Evolutionary conservation across 2,797 vertebrate species (phyloP), one percentile per base, ranked within the genome.

Genomic region (Jordanella pulchra): DNA sequence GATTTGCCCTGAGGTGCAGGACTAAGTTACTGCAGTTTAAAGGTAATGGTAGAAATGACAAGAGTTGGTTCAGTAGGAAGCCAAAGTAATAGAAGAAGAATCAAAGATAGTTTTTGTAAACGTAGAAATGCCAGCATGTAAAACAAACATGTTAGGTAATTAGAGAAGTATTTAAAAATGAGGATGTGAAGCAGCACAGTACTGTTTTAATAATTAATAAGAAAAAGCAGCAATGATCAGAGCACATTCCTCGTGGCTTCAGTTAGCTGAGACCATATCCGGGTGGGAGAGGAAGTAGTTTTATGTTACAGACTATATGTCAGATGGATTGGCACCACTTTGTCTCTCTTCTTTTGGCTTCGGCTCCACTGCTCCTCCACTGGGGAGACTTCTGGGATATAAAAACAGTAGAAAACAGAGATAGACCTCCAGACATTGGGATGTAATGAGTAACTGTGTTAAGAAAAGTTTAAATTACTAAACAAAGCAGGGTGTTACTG

Each of bases 251-350:
- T 65, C 7, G 27, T 10, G 17, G 61, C 47, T 75, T 81, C 35
- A 10, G 69, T 71, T 63, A 25, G 25, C 47, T 63, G 27, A 42
- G 18, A 65, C 67, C 4, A 64, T 9, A 2, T 65, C 21, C 60
- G 44, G 4, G 12, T 71, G 67, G 72, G 64, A 69, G 50, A 71
- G 65, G 76, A 81, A 75, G 69, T 73, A 32, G 65, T 79, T 84
- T 80, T 71, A 67, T 66, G 75, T 77, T 84, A 73, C 70, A 82
- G 58, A 76, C 54, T 63, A 67, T 21, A 45, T 39, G 60, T 54
- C 23, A 73, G 55, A n/a, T 55, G 60, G 60, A 25, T 71, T 75
- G 66, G 67, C 73, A 69, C 53, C 27, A 25, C 25, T 54, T 32
- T 51, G 47, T 79, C 69, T 65, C 30, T 42, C 25, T 28, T 71